Conservation (phyloP, 2,797 vertebrate species). For the Acanthurus lineatus region DNA sequence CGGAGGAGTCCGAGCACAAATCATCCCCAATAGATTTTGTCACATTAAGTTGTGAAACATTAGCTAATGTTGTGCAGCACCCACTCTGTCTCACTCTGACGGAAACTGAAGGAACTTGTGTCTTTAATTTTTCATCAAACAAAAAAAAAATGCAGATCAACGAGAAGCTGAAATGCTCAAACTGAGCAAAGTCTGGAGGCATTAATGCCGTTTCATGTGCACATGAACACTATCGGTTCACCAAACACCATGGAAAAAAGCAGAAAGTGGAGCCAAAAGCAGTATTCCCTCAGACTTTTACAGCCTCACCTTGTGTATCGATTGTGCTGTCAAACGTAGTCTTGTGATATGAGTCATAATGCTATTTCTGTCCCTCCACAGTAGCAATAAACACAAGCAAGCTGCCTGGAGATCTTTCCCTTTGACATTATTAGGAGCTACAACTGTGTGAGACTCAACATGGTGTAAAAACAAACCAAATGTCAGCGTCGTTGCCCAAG, state of each 20-base stretch:
- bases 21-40: constrained; percentile 36
- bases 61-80: constrained; percentile 2
- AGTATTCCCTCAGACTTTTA: constrained; percentile 42
- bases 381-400: constrained; percentile 80
- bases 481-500: constrained; percentile 82
- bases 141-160: constrained; percentile 13
- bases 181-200: constrained; percentile 4
- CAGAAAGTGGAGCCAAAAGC: constrained; percentile 29
- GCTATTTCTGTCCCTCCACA: constrained; percentile 68
- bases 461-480: constrained; percentile 89
- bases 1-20: constrained; percentile 42
- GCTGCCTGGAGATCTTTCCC: constrained; percentile 78
- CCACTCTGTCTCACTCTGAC: background rate
- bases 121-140: background rate
- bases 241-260: constrained; percentile 17
- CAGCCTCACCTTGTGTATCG: constrained; percentile 64
- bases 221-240: background rate
- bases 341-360: constrained; percentile 65
- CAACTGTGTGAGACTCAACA: constrained; percentile 82
- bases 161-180: background rate
- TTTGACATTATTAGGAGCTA: constrained; percentile 87
- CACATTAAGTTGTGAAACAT: constrained; percentile 18
- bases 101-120: constrained; percentile 18
- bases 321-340: constrained; percentile 71
- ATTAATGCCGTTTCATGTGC: background rate